Percentiles rank a stretch among this genome's conserved stretches.
These are phyloP conservation scores for Stichopus chloronotus DNA, from an alignment of 35 echinoderm and acorn worm species.

Conservation along the genomic window DNA sequence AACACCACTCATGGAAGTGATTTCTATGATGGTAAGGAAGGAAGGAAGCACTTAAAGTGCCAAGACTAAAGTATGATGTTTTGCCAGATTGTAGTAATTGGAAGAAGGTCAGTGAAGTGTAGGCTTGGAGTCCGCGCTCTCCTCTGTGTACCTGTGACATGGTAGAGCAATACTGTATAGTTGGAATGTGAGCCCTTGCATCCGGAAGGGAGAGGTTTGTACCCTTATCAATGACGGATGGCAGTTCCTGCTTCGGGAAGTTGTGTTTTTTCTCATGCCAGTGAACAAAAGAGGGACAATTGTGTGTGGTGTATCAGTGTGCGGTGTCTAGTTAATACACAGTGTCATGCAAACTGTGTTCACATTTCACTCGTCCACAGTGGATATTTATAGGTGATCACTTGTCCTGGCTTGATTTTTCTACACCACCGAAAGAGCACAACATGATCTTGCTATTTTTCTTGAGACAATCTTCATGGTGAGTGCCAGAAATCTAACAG, in stretches of 20 bases:
- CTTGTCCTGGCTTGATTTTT: too few species aligned
- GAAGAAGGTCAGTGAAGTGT: neutral
- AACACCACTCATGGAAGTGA: too few species aligned
- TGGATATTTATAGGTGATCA: neutral
- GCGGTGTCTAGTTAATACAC: neutral
- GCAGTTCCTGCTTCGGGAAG: neutral
- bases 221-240: neutral
- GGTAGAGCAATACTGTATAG: too few species aligned
- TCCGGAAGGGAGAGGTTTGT: neutral
- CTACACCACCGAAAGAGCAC: too few species aligned
- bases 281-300: neutral
- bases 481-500: too few species aligned
- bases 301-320: neutral
- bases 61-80: neutral
- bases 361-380: neutral
- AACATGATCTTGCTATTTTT: too few species aligned
- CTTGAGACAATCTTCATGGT: too few species aligned
- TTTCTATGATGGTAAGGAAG: neutral
- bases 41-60: neutral
- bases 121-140: too few species aligned
- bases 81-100: slow-evolving; percentile 1
- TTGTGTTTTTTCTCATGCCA: neutral
- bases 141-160: too few species aligned
- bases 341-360: neutral
- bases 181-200: too few species aligned